Base-by-base conservation (phyloP, 92 coral and sea anemone genomes). In the Anthopleura xanthogrammica region DNA sequence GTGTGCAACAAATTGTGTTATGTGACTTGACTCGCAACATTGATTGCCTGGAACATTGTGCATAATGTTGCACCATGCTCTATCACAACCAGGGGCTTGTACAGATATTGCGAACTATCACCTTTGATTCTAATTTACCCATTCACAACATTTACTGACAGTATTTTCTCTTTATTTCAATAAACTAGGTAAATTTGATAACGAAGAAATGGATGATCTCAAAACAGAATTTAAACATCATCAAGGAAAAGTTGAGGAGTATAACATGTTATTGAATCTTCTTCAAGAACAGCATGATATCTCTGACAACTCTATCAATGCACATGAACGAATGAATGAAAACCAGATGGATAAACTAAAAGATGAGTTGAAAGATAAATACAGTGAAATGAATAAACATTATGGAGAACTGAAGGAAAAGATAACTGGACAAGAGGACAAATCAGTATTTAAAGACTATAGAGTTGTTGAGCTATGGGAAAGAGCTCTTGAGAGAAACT, bases 391-490 rank as follows among this genome's bases (percentile, higher is more conserved):
- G 83, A 58, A 75, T 20, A 77, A 82, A 19, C 87, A 85, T 64
- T 94, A 79, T 79, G 85, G 66, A 0, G 66, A 79, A 41, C 88
- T 97, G 52, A 92, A 87, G 74, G 91, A 89, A 74, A 97, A 89
- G 76, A 92, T 91, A 7, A 88, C 87, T 11, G 95, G 90, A 1
- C 81, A 87, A 50, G 62, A 22, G 5, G 89, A 83, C 1, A 85
- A 75, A 16, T 80, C 52, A 16, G 72, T 80, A 16, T 97, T 97
- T 74, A 76, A 77, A 23, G 99, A 97, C 78, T 80, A 83, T 58
- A 91, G 99, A 0, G 99, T 97, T 46, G 84, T 83, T 29, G 97
- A 94, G 43, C 83, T 97, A 62, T 97, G 99, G 99, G 86, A 90
- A 72, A 89, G 81, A 86, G 99, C 98, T 17, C 62, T 87, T 78